Evolutionary conservation across 1,140 invertebrate species (phyloP).

Genomic region (Cataglyphis hispanica): DNA sequence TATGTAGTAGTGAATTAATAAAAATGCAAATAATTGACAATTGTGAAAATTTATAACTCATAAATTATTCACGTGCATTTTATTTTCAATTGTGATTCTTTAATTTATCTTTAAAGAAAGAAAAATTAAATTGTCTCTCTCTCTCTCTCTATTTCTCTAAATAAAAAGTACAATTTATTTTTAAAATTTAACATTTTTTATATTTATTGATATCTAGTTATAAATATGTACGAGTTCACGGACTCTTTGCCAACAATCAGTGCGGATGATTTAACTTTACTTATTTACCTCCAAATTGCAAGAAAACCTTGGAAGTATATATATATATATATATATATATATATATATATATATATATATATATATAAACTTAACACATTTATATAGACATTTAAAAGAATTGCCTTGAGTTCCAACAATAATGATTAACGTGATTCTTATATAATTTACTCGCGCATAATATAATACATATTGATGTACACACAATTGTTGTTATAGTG

Average conservation of each 20-base stretch:
- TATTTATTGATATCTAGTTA: not conserved
- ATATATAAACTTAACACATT: not conserved
- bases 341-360: too few relatives aligned
- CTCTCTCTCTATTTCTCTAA: too few relatives aligned
- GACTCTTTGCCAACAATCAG: not conserved
- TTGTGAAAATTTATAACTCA: not conserved
- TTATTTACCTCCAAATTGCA: not conserved
- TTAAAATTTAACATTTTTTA: too few relatives aligned
- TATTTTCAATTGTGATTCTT: not conserved
- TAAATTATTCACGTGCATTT: not conserved
- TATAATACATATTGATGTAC: conserved; percentile 27
- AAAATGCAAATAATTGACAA: not conserved
- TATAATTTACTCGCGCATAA: not conserved
- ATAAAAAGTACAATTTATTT: too few relatives aligned
- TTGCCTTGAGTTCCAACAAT: not conserved
- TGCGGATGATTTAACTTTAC: not conserved
- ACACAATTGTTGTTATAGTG: not conserved
- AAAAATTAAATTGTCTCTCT: too few relatives aligned
- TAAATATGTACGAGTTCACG: not conserved
- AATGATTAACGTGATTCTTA: conserved; percentile 10
- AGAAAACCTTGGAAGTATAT: not conserved
- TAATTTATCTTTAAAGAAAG: too few relatives aligned
- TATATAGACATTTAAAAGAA: conserved; percentile 1
- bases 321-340: too few relatives aligned
- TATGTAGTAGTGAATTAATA: not conserved